A percentile compares a stretch with the other conserved stretches of the same genome.
Conservation (phyloP, 2,888 invertebrate genomes). For the Leucania comma region DNA sequence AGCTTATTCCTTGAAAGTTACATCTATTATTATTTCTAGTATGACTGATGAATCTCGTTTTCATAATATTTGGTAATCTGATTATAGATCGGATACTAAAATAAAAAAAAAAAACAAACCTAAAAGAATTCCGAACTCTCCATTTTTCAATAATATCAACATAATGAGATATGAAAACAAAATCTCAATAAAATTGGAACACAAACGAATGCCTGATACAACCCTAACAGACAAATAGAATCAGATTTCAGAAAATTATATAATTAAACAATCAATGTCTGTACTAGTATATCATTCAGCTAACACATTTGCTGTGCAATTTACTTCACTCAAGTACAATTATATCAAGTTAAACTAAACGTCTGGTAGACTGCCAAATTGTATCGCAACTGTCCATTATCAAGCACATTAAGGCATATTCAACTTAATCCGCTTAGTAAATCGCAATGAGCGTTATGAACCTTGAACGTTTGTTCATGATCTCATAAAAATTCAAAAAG, state of each 20-base stretch:
- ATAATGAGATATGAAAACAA: too few relatives aligned
- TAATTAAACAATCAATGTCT: constrained; percentile 29
- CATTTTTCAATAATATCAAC: neutral
- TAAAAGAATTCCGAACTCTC: neutral
- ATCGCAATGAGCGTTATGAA: constrained; percentile 53
- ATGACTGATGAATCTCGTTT: neutral
- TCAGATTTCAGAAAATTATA: constrained; percentile 23
- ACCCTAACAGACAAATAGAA: constrained; percentile 5
- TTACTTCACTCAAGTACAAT: constrained; percentile 60
- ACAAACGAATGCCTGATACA: constrained; percentile 5
- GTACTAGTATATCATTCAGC: constrained; percentile 13
- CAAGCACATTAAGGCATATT: constrained; percentile 61
- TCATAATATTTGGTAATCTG: neutral
- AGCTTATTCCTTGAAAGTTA: constrained; percentile 15
- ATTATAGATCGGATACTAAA: neutral
- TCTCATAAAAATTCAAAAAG: constrained; percentile 61
- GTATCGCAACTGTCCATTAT: constrained; percentile 61
- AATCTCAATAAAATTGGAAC: neutral
- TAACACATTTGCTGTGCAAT: constrained; percentile 57
- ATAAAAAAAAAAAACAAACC: neutral
- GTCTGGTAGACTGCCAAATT: constrained; percentile 70
- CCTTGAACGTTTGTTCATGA: constrained; percentile 65
- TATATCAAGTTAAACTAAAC: constrained; percentile 53
- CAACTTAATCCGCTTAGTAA: constrained; percentile 60
- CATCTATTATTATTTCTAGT: neutral